Evolutionary conservation across 92 coral and sea anemone species (phyloP).

Genomic region (Palythoa heliodiscus): DNA sequence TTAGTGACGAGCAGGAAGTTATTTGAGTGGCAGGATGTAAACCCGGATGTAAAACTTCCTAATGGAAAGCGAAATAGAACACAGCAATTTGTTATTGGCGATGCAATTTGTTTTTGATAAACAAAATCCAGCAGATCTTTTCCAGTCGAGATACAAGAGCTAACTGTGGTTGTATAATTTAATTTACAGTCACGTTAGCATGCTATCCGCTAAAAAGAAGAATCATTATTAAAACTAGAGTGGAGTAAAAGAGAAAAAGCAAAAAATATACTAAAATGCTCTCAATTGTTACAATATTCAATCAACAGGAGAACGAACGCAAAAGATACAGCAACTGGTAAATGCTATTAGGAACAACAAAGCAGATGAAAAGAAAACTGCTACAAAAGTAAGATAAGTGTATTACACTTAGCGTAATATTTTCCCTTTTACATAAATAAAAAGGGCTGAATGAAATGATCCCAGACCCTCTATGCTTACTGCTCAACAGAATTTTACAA

Average conservation of each 20-base stretch:
- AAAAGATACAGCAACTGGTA: no score
- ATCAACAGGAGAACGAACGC: slow-evolving; percentile 16
- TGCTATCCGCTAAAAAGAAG: neutral
- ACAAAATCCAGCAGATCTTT: neutral
- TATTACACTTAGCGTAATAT: neutral
- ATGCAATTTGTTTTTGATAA: neutral
- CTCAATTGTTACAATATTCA: neutral
- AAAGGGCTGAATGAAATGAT: no score
- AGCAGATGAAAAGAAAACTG: no score
- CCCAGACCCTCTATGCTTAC: no score
- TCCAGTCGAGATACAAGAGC: neutral
- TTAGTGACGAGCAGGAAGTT: no score
- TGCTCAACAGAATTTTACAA: no score
- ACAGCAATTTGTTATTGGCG: neutral
- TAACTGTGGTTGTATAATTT: neutral
- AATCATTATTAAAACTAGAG: neutral
- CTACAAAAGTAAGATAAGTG: no score
- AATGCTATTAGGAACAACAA: no score
- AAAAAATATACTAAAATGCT: no score
- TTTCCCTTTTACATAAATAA: neutral
- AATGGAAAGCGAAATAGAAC: neutral
- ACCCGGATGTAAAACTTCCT: no score
- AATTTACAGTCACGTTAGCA: neutral
- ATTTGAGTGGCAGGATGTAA: no score
- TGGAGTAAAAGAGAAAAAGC: neutral